phyloP scores from a whole-genome alignment of 2,113 vertebrate species.

The Malurus alboscapulatus region DNA sequence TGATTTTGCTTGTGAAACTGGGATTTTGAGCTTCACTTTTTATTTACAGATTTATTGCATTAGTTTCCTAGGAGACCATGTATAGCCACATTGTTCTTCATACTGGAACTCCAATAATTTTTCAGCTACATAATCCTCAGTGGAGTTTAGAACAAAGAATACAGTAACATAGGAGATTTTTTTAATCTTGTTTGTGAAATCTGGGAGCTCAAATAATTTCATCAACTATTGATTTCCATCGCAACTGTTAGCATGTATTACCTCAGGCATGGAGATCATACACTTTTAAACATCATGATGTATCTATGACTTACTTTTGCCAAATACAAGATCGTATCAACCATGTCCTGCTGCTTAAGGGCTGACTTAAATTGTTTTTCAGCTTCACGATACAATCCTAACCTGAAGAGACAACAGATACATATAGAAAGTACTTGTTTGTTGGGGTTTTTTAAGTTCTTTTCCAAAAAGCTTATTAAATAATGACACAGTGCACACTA shows the following conservation, averaged over 20 bases:
- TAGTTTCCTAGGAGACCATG: constrained; percentile 1
- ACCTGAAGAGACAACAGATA: constrained; percentile 62
- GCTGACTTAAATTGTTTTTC: constrained; percentile 97
- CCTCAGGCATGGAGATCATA: background rate
- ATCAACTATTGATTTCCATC: background rate
- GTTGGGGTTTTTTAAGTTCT: fast-evolving
- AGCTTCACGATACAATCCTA: constrained; percentile 92
- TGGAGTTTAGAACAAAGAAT: background rate
- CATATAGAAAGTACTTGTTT: background rate
- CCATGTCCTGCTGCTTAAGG: constrained; percentile 91
- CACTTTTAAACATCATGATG: background rate
- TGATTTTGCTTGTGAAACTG: background rate
- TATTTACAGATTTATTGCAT: background rate
- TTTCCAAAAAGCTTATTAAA: background rate
- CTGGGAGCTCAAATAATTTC: background rate
- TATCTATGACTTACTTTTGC: constrained; percentile 84
- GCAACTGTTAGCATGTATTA: background rate
- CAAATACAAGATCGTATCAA: constrained; percentile 92
- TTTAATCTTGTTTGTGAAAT: background rate
- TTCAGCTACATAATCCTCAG: background rate
- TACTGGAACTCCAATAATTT: background rate
- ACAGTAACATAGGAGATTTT: background rate
- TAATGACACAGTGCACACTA: background rate
- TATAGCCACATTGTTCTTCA: background rate
- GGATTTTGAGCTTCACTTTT: background rate